Conservation (phyloP, 23 tunicate species). For the Halocynthia aurantium region DNA sequence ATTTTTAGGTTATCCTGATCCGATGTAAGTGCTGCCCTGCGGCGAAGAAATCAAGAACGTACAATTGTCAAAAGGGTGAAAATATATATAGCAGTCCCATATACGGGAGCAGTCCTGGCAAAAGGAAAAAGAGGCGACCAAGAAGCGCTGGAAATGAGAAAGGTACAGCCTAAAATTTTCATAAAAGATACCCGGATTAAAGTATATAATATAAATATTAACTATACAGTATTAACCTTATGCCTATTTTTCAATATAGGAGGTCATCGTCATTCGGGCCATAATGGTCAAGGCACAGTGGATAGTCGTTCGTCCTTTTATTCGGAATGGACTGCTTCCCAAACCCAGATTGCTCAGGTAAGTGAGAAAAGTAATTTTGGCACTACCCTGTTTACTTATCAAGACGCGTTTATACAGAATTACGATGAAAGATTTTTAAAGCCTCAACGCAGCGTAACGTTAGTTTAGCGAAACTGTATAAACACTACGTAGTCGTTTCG, state of each 20-base stretch:
- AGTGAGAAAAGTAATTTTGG: not conserved
- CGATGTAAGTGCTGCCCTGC: conserved; percentile 11
- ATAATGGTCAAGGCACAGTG: conserved; percentile 43
- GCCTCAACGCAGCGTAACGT: too few relatives aligned
- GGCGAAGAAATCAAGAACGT: conserved; percentile 25
- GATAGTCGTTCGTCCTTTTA: conserved; percentile 52
- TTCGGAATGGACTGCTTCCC: conserved; percentile 56
- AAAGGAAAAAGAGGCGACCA: conserved; percentile 16
- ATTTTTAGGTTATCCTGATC: conserved; percentile 16
- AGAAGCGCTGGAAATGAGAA: not conserved
- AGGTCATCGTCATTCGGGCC: too few relatives aligned
- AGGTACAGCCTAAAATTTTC: too few relatives aligned
- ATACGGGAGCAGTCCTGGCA: conserved; percentile 24
- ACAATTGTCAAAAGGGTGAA: conserved; percentile 29
- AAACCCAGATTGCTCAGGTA: conserved; percentile 35
- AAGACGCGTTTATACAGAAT: too few relatives aligned
- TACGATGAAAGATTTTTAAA: too few relatives aligned
- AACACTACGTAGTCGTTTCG: too few relatives aligned
- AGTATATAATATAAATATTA: too few relatives aligned
- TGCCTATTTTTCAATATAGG: too few relatives aligned
- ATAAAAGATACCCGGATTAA: too few relatives aligned
- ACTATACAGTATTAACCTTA: too few relatives aligned
- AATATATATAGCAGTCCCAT: conserved; percentile 3
- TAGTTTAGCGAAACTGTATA: too few relatives aligned
- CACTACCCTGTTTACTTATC: not conserved